Evolutionary conservation across 2,888 invertebrate species (phyloP), one percentile per base, ranked within the genome.

Genomic region (Toxonevra muliebris): DNA sequence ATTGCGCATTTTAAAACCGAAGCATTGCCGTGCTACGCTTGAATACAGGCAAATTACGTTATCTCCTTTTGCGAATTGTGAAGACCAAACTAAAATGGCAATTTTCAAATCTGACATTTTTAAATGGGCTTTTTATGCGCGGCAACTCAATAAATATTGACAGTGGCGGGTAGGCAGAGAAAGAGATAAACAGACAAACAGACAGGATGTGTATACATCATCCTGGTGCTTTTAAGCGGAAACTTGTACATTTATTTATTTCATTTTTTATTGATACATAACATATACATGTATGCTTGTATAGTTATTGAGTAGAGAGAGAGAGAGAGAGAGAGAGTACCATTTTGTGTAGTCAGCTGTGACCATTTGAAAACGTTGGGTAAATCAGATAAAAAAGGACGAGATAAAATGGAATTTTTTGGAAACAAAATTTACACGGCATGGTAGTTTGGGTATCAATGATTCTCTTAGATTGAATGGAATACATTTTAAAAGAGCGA

Each of bases 1-100:
- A 72, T 74, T 75, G 74, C 67, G 71, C 69, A 74, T 77, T 79
- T 78, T 72, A 73, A 70, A 73, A 68, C 65, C 30, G 70, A 71
- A 30, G 30, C 7, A 70, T 69, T 72, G 78, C 67, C 75, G 74
- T 78, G 78, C 70, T 77, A 79, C 73, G 80, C 78, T 78, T 79
- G 76, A 79, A 76, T 81, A 78, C 76, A 74, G 71, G 58, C 76
- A 74, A 79, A 82, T 79, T 76, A 77, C 74, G 78, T 80, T 82
- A 80, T 53, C 53, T 17, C 48, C 15, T 48, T 19, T 30, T 30
- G 30, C 30, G 7, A 30, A 30, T 30, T 30, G 30, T 30, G 30
- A 30, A 30, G 30, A 30, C 30, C 30, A 30, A 30, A 7, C 42
- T 30, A 58, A 63, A 63, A 62, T 62, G 62, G 62, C 67, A 50